Conservation (phyloP, 2,797 vertebrate species). For the Sarcophilus harrisii region DNA sequence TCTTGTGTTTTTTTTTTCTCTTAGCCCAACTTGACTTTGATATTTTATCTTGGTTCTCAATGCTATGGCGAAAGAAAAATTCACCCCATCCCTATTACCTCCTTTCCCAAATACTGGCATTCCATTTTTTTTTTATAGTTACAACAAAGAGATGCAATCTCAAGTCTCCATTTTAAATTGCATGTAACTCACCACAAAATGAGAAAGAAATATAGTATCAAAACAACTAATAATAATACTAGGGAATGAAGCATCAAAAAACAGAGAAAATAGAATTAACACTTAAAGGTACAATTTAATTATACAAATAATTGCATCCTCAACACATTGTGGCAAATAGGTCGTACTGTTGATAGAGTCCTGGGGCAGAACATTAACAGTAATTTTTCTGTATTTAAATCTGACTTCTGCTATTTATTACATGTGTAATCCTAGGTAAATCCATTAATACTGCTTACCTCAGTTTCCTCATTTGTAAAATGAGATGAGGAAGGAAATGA, state of each 20-base stretch:
- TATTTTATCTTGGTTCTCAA: neutral
- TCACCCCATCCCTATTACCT: neutral
- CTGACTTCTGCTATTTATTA: neutral
- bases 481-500: neutral
- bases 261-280: neutral
- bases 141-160: neutral
- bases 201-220: neutral
- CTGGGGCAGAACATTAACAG: rapidly evolving
- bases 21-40: neutral
- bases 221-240: neutral
- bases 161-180: neutral
- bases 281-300: neutral
- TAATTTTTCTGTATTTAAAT: neutral
- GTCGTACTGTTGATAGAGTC: neutral
- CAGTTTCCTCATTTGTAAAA: neutral
- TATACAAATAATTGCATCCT: neutral
- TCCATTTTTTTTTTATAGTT: neutral
- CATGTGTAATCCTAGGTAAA: neutral
- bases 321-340: neutral
- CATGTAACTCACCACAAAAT: neutral
- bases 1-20: neutral
- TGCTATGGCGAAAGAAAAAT: neutral
- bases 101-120: neutral
- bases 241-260: neutral
- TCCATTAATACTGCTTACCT: neutral